These are phyloP conservation scores for Acanthacorydalis orientalis DNA, from an alignment of 2,888 invertebrate species.

Conservation along the genomic window DNA sequence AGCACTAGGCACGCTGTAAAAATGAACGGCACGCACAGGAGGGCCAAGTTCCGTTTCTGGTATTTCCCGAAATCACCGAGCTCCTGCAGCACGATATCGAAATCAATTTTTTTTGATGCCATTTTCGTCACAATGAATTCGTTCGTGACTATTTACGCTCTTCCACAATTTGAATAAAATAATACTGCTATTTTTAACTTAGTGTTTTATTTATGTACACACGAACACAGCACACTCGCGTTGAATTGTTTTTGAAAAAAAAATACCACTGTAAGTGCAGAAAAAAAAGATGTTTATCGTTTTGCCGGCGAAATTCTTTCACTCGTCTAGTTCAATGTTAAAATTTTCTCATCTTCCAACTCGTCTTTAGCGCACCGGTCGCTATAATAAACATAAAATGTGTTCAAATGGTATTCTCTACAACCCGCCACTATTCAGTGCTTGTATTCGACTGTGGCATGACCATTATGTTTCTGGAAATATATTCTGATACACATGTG, in stretches of 20 bases:
- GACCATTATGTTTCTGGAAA: no score
- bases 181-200: not conserved
- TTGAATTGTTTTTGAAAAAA: not conserved
- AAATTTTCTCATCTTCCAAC: no score
- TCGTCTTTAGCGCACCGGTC: no score
- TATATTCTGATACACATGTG: no score
- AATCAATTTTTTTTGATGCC: slow-evolving; percentile 3
- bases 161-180: not conserved
- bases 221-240: not conserved
- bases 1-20: slow-evolving; percentile 36
- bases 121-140: not conserved
- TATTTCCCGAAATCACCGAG: slow-evolving; percentile 13
- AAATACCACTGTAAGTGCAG: not conserved
- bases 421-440: no score
- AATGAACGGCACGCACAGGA: slow-evolving; percentile 34
- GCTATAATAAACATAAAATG: no score
- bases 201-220: no score
- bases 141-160: no score
- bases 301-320: no score
- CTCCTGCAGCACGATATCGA: slow-evolving; percentile 7
- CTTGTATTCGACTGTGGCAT: no score
- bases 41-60: slow-evolving; percentile 29
- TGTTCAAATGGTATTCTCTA: no score
- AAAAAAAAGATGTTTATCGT: not conserved
- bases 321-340: no score